Base-by-base conservation (phyloP, 2,113 vertebrate species). In the Vanacampus margaritifer region DNA sequence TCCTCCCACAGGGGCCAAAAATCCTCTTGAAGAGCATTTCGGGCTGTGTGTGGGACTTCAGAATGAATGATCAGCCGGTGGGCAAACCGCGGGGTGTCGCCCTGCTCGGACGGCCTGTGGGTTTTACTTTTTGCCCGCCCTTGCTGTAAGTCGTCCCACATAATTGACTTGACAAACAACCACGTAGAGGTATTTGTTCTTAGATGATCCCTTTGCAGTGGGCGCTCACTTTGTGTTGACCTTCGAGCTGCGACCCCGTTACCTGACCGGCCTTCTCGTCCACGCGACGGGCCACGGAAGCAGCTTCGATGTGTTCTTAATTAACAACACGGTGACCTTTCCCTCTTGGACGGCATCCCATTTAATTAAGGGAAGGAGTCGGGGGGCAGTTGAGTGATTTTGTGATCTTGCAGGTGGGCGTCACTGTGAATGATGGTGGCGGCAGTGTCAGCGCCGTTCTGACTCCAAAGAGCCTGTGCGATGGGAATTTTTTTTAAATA, bases 41-140 rank as follows among this genome's bases (percentile, higher is more conserved):
- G 23, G 94, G 95, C 16, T 98, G 95, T 60, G 60, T 97, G 46
- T 91, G 82, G 66, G 90, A 94, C 76, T 90, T 97, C 53, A 92
- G 85, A 73, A 57, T 94, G 80, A 90, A 94, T n/a, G 81, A 90
- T 23, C 85, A 85, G 16, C 70, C 68, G 45, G 58, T 94, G 54
- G 83, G 68, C 23, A 71, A 73, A 24, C 89, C 72, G 77, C 6
- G 91, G 88, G 0, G 62, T 90, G 5, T 84, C 84, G 39, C 93
- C 93, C 3, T 97, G 95, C 78, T 74, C 87, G 12, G 82, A 89
- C 24, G 46, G 17, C 19, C 19, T 21, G 5, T 46, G 17, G 7
- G 39, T 8, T 12, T 45, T 45, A 16, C n/a, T 9, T 7, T 50
- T 50, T 50, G 46, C 2, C 46, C 46, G n/a, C 8, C 7, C 21